Evolutionary conservation across 2,888 invertebrate species (phyloP), one percentile per base, ranked within the genome.

Genomic region (Mesoligia furuncula): DNA sequence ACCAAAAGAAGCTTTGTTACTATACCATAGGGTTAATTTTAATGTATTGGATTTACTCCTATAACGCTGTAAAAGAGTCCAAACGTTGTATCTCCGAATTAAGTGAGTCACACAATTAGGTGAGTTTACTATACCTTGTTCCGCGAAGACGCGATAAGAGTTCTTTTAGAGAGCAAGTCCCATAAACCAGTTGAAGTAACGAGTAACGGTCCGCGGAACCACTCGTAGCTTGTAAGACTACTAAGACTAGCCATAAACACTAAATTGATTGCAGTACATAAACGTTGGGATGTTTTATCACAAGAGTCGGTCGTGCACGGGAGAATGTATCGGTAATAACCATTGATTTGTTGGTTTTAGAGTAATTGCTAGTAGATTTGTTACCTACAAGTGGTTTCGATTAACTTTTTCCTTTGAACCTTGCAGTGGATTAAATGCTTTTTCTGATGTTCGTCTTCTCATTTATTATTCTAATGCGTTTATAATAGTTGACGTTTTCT

Each of bases 131-230:
- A n/a, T 48, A 69, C 24, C 20, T 65, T 11, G 27, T 57, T 39
- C 36, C 31, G 36, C 27, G 65, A 85, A 75, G 64, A 39, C 62
- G 31, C 15, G 59, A 54, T 31, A 42, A 24, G 31, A 48, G 24
- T 42, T 75, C 62, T 72, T 36, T 64, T 59, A n/a, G 51, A 70
- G 79, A 81, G 39, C 27, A 39, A 24, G 64, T 39, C 68, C 51
- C 81, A 70, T 84, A 85, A 89, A 87, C 77, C 11, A 73, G 70
- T 20, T 75, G 66, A 79, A 82, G 77, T 80, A 84, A 45, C 13
- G 39, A 39, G 51, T 45, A 59, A 48, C 15, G 48, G n/a, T 20
- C 27, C 13, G n/a, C 48, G 13, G 61, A 68, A 65, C 48, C 31
- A 45, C 62, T 59, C 15, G 54, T 24, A 77, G 64, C 66, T 62